Conservation (phyloP, 2,888 invertebrate species). For the Periphyllus acericola region DNA sequence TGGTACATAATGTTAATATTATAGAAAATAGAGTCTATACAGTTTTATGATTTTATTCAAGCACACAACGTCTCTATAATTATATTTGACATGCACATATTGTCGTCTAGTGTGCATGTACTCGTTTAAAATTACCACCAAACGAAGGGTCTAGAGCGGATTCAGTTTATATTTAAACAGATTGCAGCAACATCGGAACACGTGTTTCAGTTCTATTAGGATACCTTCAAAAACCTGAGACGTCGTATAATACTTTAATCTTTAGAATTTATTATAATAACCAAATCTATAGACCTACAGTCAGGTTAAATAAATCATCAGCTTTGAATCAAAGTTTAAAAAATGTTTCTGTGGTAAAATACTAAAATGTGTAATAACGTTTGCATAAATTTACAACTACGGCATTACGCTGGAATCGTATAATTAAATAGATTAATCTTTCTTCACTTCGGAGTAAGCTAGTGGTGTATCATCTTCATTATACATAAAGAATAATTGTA, state of each 20-base stretch:
- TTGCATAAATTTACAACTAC: too few relatives aligned
- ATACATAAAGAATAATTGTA: too few relatives aligned
- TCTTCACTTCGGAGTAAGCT: background rate
- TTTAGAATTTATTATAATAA: background rate
- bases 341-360: too few relatives aligned
- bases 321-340: too few relatives aligned
- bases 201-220: conserved; percentile 51
- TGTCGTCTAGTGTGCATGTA: conserved; percentile 20
- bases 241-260: background rate
- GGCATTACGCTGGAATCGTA: too few relatives aligned
- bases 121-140: conserved; percentile 53
- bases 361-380: too few relatives aligned
- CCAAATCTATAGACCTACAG: background rate
- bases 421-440: too few relatives aligned
- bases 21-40: too few relatives aligned
- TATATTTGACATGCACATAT: conserved; percentile 47
- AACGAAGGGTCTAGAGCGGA: conserved; percentile 43
- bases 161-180: conserved; percentile 57
- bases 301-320: background rate
- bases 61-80: conserved; percentile 16
- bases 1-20: background rate
- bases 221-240: conserved; percentile 24
- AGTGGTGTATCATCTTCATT: background rate
- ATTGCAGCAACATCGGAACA: conserved; percentile 46
- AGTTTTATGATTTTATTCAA: background rate